phyloP scores from a whole-genome alignment of 92 coral and sea anemone genomes.

The Epizoanthus fatuus region DNA sequence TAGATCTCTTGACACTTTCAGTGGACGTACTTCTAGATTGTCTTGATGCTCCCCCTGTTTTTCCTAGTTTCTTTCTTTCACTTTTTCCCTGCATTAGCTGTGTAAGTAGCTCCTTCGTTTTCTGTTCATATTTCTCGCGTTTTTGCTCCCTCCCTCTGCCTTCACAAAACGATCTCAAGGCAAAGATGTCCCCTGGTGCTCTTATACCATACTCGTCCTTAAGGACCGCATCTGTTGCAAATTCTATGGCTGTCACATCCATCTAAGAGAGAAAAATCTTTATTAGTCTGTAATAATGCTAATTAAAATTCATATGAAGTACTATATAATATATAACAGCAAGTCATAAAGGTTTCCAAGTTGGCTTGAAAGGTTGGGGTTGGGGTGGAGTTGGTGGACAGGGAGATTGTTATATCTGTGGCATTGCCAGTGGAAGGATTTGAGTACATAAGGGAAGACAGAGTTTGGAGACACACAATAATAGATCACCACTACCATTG shows the following conservation, averaged over 20 bases:
- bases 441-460: too few relatives aligned
- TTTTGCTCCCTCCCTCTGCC: background rate
- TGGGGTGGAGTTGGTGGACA: too few relatives aligned
- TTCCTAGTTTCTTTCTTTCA: background rate
- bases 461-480: too few relatives aligned
- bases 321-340: too few relatives aligned
- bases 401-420: too few relatives aligned
- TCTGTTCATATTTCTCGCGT: background rate
- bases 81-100: background rate
- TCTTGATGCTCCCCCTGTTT: background rate
- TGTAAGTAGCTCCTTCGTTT: background rate
- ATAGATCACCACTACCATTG: too few relatives aligned
- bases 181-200: slow-evolving; percentile 30
- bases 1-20: background rate
- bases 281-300: background rate
- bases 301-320: too few relatives aligned
- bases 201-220: background rate
- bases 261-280: background rate
- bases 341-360: too few relatives aligned
- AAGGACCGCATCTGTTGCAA: background rate
- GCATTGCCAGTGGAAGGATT: too few relatives aligned
- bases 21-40: background rate
- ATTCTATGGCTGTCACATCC: background rate
- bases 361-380: too few relatives aligned
- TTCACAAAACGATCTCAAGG: slow-evolving; percentile 35